Conservation (phyloP, 2,888 invertebrate genomes). For the Rotaria socialis region DNA sequence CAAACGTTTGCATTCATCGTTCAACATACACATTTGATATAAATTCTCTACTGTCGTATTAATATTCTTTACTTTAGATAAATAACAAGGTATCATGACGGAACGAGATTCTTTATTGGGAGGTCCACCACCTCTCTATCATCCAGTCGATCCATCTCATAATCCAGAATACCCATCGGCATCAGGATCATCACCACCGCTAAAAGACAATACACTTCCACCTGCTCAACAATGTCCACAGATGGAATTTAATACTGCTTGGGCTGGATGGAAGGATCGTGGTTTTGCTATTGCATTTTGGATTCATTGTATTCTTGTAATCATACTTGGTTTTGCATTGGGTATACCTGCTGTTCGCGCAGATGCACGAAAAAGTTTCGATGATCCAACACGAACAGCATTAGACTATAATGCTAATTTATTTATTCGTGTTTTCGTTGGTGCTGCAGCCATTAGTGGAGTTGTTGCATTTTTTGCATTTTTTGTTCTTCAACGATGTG, state of each 20-base stretch:
- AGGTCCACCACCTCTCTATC: background rate
- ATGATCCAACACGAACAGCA: background rate
- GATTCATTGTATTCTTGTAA: background rate
- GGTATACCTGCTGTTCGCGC: background rate
- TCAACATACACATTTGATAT: background rate
- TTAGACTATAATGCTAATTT: background rate
- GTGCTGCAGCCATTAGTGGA: background rate
- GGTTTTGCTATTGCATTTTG: slow-evolving; percentile 27
- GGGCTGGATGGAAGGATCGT: slow-evolving; percentile 15
- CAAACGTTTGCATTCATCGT: background rate
- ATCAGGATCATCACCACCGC: background rate
- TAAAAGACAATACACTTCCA: background rate
- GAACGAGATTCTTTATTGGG: background rate
- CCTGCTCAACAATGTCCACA: background rate
- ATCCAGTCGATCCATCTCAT: background rate
- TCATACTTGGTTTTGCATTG: background rate
- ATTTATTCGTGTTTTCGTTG: background rate
- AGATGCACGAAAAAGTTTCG: background rate
- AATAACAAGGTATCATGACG: background rate
- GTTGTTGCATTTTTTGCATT: background rate
- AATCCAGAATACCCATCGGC: background rate
- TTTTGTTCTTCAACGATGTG: slow-evolving; percentile 29
- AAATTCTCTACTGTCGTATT: background rate
- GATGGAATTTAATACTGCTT: background rate
- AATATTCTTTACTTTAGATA: background rate